These are phyloP conservation scores for Pseudomugil tenellus DNA, from an alignment of 2,797 vertebrate genomes.

Conservation along the genomic window DNA sequence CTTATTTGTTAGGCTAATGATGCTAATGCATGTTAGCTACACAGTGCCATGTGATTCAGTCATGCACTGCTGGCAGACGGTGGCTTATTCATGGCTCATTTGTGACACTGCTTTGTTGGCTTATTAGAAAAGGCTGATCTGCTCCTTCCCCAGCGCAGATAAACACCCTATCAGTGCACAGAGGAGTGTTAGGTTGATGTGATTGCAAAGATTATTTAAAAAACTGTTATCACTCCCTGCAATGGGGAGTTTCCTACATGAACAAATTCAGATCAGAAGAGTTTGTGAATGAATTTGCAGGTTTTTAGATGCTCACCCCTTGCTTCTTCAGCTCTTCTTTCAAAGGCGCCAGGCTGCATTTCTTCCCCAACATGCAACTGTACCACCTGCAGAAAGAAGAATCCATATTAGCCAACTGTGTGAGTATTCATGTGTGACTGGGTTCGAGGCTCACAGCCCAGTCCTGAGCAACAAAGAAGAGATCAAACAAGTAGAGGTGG, in stretches of 20 bases:
- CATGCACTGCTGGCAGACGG: conserved; percentile 50
- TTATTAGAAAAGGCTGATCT: conserved; percentile 38
- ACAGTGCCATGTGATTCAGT: conserved; percentile 39
- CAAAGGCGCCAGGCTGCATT: conserved; percentile 94
- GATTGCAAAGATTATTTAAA: conserved; percentile 28
- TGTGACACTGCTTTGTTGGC: conserved; percentile 45
- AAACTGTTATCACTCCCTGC: conserved; percentile 8
- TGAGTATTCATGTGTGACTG: neutral
- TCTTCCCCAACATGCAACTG: conserved; percentile 99
- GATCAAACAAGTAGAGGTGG: conserved; percentile 52
- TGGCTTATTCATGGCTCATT: conserved; percentile 45
- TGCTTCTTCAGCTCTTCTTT: conserved; percentile 97
- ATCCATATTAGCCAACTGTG: conserved; percentile 43
- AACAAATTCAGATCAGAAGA: conserved; percentile 27
- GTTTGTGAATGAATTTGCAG: conserved; percentile 1
- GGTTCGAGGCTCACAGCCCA: neutral
- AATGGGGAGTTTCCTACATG: conserved; percentile 12
- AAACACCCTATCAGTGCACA: conserved; percentile 3
- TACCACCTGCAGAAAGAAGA: conserved; percentile 90
- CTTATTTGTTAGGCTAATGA: conserved; percentile 55
- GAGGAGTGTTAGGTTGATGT: conserved; percentile 12
- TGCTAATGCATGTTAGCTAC: conserved; percentile 51
- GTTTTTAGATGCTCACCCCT: conserved; percentile 83
- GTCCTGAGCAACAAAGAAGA: conserved; percentile 27
- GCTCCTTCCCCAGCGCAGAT: neutral